A percentile compares a stretch with the other conserved stretches of the same genome.
Evolutionary conservation across 2,888 invertebrate species (phyloP).

Genomic region (Hypsopygia costalis): DNA sequence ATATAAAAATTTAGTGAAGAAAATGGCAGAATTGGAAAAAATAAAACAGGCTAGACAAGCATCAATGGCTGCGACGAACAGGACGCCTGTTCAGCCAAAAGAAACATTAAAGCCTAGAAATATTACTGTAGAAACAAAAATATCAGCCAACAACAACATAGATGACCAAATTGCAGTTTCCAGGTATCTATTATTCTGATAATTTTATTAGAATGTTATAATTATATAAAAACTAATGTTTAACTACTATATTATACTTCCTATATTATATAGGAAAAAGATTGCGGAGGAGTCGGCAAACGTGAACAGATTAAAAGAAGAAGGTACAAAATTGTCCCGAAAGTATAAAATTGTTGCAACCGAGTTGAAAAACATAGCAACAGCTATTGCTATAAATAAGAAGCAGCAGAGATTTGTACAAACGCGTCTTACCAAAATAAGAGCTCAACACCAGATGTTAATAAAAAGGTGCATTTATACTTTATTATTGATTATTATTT

Average conservation of each 20-base stretch:
- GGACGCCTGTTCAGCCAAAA: conserved; percentile 29
- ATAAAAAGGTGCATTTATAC: conserved; percentile 52
- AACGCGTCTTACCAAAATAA: conserved; percentile 53
- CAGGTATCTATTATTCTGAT: conserved; percentile 39
- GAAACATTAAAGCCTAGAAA: conserved; percentile 62
- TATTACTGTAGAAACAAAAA: conserved; percentile 31
- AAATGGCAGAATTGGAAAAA: conserved; percentile 74
- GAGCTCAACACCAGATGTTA: conserved; percentile 62
- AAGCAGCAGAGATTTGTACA: conserved; percentile 60
- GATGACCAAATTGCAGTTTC: conserved; percentile 63
- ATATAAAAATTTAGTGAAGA: conserved; percentile 66
- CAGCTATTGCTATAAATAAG: conserved; percentile 65
- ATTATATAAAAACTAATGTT: not conserved
- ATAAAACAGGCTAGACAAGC: conserved; percentile 63
- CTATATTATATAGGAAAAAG: conserved; percentile 52
- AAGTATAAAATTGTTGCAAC: conserved; percentile 67
- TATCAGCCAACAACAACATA: conserved; percentile 31
- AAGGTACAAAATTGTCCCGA: conserved; percentile 57
- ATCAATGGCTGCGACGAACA: conserved; percentile 34
- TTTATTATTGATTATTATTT: not conserved
- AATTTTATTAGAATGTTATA: not conserved
- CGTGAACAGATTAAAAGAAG: conserved; percentile 64
- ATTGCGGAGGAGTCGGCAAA: conserved; percentile 69
- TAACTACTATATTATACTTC: no score
- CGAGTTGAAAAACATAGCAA: conserved; percentile 61